Conservation (phyloP, 2,113 vertebrate genomes). For the Cairina moschata region DNA sequence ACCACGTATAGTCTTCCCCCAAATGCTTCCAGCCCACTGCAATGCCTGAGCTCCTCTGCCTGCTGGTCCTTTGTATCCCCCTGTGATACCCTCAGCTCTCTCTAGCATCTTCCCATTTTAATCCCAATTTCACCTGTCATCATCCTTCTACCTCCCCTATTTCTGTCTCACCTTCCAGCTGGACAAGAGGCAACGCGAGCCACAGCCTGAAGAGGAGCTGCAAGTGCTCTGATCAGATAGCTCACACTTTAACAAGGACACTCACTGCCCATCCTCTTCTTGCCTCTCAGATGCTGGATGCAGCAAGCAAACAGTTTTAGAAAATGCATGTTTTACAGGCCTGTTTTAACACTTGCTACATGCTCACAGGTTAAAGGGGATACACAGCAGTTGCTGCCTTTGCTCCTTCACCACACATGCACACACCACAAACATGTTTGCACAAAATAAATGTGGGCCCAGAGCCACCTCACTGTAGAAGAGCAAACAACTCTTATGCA, state of each 20-base stretch:
- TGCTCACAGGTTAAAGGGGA: background rate
- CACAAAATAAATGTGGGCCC: background rate
- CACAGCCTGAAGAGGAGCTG: background rate
- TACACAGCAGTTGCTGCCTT: background rate
- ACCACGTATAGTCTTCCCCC: background rate
- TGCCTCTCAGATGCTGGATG: background rate
- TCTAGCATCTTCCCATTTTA: background rate
- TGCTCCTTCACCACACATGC: background rate
- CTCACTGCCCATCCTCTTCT: background rate
- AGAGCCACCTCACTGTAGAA: background rate
- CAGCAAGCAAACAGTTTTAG: background rate
- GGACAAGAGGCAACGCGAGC: background rate
- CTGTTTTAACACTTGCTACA: background rate
- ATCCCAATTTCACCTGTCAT: background rate
- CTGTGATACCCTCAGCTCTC: background rate
- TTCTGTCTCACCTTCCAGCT: background rate
- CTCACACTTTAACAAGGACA: background rate
- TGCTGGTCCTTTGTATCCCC: rapidly evolving
- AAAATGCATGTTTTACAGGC: background rate
- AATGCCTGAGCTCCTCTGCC: background rate
- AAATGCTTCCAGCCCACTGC: background rate
- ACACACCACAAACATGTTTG: background rate
- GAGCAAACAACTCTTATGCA: background rate
- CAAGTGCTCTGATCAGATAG: background rate
- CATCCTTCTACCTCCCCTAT: background rate